Percentiles rank a stretch among this genome's conserved stretches.
Evolutionary conservation across 92 coral and sea anemone species (phyloP).

Genomic region (Isaurus tuberculatus): DNA sequence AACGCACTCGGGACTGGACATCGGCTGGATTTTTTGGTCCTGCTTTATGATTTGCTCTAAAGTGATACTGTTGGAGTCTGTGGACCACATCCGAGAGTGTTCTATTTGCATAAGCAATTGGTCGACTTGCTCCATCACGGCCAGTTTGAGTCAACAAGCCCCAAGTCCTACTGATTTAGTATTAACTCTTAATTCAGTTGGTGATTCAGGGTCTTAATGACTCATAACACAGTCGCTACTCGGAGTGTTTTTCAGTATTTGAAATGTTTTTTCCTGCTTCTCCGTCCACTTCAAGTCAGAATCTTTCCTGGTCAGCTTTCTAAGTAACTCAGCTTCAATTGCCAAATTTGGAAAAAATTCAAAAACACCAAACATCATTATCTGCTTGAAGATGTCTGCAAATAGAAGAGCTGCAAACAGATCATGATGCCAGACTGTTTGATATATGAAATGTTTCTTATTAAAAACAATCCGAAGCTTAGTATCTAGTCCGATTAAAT

Average conservation of each 20-base stretch:
- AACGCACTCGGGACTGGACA: not conserved
- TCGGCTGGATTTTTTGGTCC: not conserved
- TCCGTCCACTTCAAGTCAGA: not conserved
- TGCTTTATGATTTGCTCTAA: not conserved
- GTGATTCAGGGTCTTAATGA: conserved; percentile 18
- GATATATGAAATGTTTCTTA: too few relatives aligned
- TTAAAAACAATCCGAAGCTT: too few relatives aligned
- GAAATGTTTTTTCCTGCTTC: not conserved
- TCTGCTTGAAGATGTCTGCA: too few relatives aligned
- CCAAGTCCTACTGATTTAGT: conserved; percentile 9
- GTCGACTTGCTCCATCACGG: not conserved
- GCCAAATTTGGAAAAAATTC: not conserved
- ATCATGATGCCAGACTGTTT: too few relatives aligned
- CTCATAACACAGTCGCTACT: conserved; percentile 24
- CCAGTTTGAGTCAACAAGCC: not conserved
- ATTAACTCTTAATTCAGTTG: conserved; percentile 22
- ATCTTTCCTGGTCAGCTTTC: not conserved
- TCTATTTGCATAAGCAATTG: not conserved
- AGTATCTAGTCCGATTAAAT: too few relatives aligned
- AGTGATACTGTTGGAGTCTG: not conserved
- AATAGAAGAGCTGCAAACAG: too few relatives aligned
- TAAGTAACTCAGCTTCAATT: not conserved
- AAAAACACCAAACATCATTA: too few relatives aligned
- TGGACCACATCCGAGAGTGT: conserved; percentile 6
- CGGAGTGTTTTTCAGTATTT: not conserved